Base-by-base conservation (phyloP, 1,140 invertebrate species). In the Nephila pilipes region DNA sequence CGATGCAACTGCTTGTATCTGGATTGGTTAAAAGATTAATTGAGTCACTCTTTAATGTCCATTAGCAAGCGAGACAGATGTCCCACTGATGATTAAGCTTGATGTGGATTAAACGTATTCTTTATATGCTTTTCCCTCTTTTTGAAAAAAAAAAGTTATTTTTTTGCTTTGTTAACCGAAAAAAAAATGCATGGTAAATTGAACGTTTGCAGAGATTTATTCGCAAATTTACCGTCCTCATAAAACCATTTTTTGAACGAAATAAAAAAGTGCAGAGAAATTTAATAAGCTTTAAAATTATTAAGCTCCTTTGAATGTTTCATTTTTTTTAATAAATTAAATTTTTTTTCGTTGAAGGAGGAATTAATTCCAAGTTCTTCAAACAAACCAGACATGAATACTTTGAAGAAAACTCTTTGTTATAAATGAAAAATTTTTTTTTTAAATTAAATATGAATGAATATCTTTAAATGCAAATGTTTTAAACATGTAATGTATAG, bases 11-110 rank as follows among this genome's bases (percentile, higher is more conserved):
- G 36, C 81, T 60, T 69, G 91, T 60, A 93, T 55, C 83, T 54
- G 87, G 91, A 93, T 87, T 93, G 91, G 91, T 46, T 93, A 93
- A 93, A 83, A 87, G 91, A 93, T 93, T 93, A 93, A 93, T 87
- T 93, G 83, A 63, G 54, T 87, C 80, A 93, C 81, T 93, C 91
- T 87, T 91, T 87, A 93, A 87, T 83, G 83, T 87, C 81, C 85
- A 93, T 93, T 93, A 93, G 85, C 65, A 22, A 87, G 58, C 57
- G 65, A 46, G 85, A 79, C 83, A 87, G 63, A 58, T 87, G 65
- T 87, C 85, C 55, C 55, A 22, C 18, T 60, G 46, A 92, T 85
- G 80, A 87, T 93, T 93, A 87, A 83, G 25, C 38, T 54, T 83
- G 81, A 55, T 83, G 36, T 54, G 38, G 46, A 83, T 83, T 54